phyloP scores from a whole-genome alignment of 2,797 vertebrate genomes.

The Euthynnus affinis region DNA sequence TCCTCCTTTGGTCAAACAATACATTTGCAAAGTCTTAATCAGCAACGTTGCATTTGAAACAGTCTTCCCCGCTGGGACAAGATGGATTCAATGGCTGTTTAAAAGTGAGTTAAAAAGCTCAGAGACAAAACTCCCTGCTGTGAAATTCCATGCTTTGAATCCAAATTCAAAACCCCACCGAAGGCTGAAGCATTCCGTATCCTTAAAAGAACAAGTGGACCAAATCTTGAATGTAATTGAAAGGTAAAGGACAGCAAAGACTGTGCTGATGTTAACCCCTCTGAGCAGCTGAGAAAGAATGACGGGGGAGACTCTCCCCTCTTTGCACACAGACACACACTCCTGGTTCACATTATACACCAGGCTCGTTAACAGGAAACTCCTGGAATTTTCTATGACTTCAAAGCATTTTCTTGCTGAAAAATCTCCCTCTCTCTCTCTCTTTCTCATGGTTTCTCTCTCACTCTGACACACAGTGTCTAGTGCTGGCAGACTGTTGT shows the following conservation, averaged over 20 bases:
- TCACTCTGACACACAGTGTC: neutral
- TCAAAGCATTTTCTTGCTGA: conserved; percentile 77
- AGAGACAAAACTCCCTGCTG: conserved; percentile 21
- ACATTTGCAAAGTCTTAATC: conserved; percentile 13
- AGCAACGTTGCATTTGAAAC: conserved; percentile 30
- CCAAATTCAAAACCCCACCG: conserved; percentile 6
- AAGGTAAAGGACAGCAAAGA: conserved; percentile 25
- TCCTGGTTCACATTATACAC: conserved; percentile 85
- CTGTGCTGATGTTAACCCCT: conserved; percentile 35
- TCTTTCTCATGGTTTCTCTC: neutral
- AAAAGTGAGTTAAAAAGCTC: conserved; percentile 7
- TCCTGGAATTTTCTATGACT: conserved; percentile 82
- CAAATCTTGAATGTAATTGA: conserved; percentile 31
- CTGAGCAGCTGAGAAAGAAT: conserved; percentile 55
- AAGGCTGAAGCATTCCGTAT: conserved; percentile 14
- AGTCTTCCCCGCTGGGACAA: neutral
- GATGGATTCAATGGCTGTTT: conserved; percentile 15
- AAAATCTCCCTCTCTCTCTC: conserved; percentile 31
- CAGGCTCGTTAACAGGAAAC: conserved; percentile 80
- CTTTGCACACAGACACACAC: conserved; percentile 39
- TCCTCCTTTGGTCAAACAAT: conserved; percentile 21
- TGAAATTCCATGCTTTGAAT: conserved; percentile 34
- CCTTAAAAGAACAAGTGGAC: conserved; percentile 24
- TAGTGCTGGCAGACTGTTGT: conserved; percentile 25
- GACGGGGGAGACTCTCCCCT: conserved; percentile 45